Conservation (phyloP, 2,113 vertebrate species). For the Pyxicephalus adspersus region DNA sequence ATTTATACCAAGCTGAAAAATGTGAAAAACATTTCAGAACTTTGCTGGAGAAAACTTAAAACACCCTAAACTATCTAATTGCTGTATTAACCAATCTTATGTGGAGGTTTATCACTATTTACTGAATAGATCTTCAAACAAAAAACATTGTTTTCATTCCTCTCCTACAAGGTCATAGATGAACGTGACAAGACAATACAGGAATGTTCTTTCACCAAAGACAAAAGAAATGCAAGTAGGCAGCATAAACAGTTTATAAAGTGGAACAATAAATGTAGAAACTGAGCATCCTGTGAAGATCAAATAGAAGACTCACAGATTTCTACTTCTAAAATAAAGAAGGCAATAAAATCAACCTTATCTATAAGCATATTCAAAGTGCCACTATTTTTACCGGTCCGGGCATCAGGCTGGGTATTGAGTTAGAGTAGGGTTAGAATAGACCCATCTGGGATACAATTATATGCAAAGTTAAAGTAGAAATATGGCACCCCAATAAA, state of each 20-base stretch:
- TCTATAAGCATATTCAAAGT: too few relatives aligned
- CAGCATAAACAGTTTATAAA: constrained; percentile 16
- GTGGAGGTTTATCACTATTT: neutral
- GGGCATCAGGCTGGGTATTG: too few relatives aligned
- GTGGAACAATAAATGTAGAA: constrained; percentile 21
- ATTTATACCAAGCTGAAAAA: too few relatives aligned
- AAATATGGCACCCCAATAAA: too few relatives aligned
- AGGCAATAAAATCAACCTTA: neutral
- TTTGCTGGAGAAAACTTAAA: neutral
- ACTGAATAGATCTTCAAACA: constrained; percentile 4
- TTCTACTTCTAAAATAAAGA: neutral
- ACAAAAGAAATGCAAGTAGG: constrained; percentile 15
- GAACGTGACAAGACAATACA: constrained; percentile 38
- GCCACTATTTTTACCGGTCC: too few relatives aligned
- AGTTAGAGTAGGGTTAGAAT: too few relatives aligned
- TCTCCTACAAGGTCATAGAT: constrained; percentile 17
- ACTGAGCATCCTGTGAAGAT: constrained; percentile 5
- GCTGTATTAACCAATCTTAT: neutral
- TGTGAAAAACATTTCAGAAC: too few relatives aligned
- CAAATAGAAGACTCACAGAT: constrained; percentile 10
- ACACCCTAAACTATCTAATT: neutral
- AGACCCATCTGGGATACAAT: too few relatives aligned
- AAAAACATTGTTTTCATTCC: neutral
- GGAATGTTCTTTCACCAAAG: neutral
- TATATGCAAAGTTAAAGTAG: too few relatives aligned